Base-by-base conservation (phyloP, 2,113 vertebrate species). In the Thunnus thynnus region DNA sequence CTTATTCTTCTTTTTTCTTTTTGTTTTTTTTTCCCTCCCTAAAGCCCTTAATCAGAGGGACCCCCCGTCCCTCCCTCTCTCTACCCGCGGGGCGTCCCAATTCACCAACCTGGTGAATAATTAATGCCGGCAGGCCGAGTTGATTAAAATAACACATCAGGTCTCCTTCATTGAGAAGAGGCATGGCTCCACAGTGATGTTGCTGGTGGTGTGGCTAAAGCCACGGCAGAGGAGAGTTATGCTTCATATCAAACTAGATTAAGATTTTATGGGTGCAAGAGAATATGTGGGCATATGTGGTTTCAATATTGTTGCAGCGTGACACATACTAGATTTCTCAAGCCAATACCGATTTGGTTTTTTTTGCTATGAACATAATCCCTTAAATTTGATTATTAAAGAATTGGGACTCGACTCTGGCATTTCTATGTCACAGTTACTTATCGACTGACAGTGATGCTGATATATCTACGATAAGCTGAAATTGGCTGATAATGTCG, bases 61-160 rank as follows among this genome's bases (percentile, higher is more conserved):
- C 64, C 56, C 74, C 84, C 20, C 11, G 25, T 48, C 70, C 60
- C 86, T 78, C 80, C 73, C 76, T 80, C 77, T 78, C n/a, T 58
- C 55, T 68, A 44, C 78, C 89, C 86, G 51, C 72, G 17, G 84
- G 77, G 77, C 77, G 54, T 94, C 89, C 90, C 91, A 93, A 86
- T 93, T 88, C 91, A 89, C 92, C 85, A 87, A 85, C 91, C 74
- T 85, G 82, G 72, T 94, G 88, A 95, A 95, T 95, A 94, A 94
- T 95, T 91, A 92, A 95, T 92, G 81, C 81, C 81, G 55, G 81
- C 91, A 92, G 91, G 88, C 80, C 77, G 47, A 86, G 89, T 89
- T 90, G 93, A 94, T 95, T 92, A 93, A 93, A 94, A 92, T 88
- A 92, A 93, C 92, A 93, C 90, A 90, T 90, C 88, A 90, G 89